Base-by-base conservation (phyloP, 1,140 invertebrate genomes). In the Phymastichus coffea region DNA sequence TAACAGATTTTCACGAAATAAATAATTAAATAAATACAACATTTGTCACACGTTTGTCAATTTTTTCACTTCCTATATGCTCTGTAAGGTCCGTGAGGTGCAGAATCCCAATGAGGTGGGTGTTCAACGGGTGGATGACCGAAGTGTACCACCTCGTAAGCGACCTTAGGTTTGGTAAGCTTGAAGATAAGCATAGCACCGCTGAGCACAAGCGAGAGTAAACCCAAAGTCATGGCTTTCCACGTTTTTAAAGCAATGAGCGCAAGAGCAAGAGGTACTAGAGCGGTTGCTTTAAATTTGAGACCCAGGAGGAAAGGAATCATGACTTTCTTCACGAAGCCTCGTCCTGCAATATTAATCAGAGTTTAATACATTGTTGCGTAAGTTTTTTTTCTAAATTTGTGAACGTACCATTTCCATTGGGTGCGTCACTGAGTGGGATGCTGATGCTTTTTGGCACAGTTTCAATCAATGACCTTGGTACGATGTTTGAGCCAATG, bases 221-320 rank as follows among this genome's bases (percentile, higher is more conserved):
- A 84, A 66, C 89, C 90, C 61, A 93, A 80, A 12, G 90, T 92
- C 55, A 92, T 79, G 20, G 91, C 90, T 72, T 93, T 93, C 91
- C 91, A 93, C 20, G 91, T 92, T 73, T 92, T 92, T 17, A 93
- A 76, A 0, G 91, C 91, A 69, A 93, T 92, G 43, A 93, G 78
- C 47, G 89, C 88, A 19, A 93, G 79, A 6, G 89, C 89, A 25
- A 92, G 72, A 0, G 91, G 91, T 10, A 91, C 88, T 65, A 93
- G 73, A 14, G 91, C 88, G 1, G 89, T 89, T 28, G 90, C 87
- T 77, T 92, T 92, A 80, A 92, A 90, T 75, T 92, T 93, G 54
- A 93, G 78, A 64, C 90, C 91, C 57, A 93, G 78, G 23, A 93
- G 80, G 83, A 93, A 93, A 17, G 91, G 91, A 56, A 93, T 85